Conservation (phyloP, 2,113 vertebrate species). For the Vimba vimba region DNA sequence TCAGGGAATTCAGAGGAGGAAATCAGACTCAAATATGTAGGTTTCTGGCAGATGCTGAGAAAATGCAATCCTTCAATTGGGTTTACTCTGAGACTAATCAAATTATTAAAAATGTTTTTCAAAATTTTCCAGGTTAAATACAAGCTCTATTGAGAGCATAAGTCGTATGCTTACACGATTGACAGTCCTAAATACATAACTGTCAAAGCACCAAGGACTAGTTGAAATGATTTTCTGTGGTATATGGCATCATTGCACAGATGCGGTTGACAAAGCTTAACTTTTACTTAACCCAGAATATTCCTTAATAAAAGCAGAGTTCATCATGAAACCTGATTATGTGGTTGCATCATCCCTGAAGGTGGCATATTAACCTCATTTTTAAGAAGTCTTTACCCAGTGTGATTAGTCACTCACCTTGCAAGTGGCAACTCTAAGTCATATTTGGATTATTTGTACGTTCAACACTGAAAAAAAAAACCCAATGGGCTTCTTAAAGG, state of each 20-base stretch:
- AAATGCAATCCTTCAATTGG: background rate
- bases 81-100: slow-evolving; percentile 1
- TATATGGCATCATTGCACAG: background rate
- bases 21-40: background rate
- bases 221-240: background rate
- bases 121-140: background rate
- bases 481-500: background rate
- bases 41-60: background rate
- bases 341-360: slow-evolving; percentile 3
- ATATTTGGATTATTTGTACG: background rate
- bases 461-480: background rate
- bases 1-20: background rate
- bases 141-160: background rate
- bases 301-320: background rate
- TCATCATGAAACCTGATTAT: background rate
- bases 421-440: background rate
- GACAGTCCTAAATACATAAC: background rate
- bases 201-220: background rate
- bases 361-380: background rate
- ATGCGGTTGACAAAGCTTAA: background rate
- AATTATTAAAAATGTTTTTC: background rate
- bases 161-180: background rate
- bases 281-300: background rate
- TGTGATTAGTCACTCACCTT: slow-evolving; percentile 6
- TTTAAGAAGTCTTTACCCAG: background rate